phyloP scores from a whole-genome alignment of 2,113 vertebrate species.

The Lipotes vexillifer region DNA sequence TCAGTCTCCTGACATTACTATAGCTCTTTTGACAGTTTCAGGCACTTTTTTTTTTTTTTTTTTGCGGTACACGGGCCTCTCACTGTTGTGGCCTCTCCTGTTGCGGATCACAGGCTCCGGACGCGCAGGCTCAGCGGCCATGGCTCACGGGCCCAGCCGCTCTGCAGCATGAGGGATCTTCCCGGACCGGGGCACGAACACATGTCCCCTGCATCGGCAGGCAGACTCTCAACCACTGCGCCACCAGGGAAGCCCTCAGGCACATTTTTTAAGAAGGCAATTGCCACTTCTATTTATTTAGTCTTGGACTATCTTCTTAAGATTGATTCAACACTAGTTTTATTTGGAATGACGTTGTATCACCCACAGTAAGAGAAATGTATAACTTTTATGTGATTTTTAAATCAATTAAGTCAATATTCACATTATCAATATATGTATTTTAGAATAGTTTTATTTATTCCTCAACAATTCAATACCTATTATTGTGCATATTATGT shows the following conservation, averaged over 20 bases:
- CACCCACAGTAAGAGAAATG: neutral
- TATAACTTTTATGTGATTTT: neutral
- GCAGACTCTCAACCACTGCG: too few relatives aligned
- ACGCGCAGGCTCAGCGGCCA: too few relatives aligned
- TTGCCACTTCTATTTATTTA: neutral
- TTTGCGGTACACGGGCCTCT: too few relatives aligned
- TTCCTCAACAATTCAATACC: neutral
- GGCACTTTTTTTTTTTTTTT: too few relatives aligned
- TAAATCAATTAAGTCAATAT: neutral
- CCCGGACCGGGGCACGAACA: too few relatives aligned
- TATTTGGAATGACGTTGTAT: neutral
- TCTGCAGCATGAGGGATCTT: too few relatives aligned
- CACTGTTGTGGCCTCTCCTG: too few relatives aligned
- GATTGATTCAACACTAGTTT: neutral
- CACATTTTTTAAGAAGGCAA: neutral
- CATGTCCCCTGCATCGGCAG: too few relatives aligned
- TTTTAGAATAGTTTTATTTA: neutral
- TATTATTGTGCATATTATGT: neutral
- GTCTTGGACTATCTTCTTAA: neutral
- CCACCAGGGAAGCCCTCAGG: neutral
- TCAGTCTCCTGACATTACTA: neutral
- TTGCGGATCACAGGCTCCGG: too few relatives aligned
- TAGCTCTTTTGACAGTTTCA: neutral
- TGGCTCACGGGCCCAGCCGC: too few relatives aligned
- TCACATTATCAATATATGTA: neutral